These are phyloP conservation scores for Spilosoma lubricipeda DNA, from an alignment of 2,888 invertebrate genomes.

Conservation along the genomic window DNA sequence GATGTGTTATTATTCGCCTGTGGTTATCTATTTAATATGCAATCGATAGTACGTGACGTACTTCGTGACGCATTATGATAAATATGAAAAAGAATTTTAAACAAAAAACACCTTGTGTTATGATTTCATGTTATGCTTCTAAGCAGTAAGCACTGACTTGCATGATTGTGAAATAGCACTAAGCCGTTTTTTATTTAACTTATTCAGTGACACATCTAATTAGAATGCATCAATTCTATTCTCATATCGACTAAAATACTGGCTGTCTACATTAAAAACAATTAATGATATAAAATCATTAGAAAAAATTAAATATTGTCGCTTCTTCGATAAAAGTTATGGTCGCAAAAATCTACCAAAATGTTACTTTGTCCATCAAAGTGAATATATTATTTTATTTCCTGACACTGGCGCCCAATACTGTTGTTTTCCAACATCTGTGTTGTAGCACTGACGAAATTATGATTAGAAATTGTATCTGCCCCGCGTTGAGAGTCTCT, in stretches of 20 bases:
- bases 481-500: constrained; percentile 47
- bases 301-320: not conserved
- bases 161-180: too few species aligned
- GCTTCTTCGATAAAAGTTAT: not conserved
- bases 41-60: not conserved
- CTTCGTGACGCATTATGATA: not conserved
- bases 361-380: constrained; percentile 17
- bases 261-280: not conserved
- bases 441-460: constrained; percentile 45
- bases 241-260: not conserved
- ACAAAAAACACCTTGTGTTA: not conserved
- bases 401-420: constrained; percentile 39
- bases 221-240: not conserved
- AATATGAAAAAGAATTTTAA: not conserved
- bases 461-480: constrained; percentile 41
- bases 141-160: too few species aligned
- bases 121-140: too few species aligned
- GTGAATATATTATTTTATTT: constrained; percentile 32
- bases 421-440: constrained; percentile 31
- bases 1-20: not conserved
- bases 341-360: not conserved
- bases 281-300: not conserved
- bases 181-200: not conserved
- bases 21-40: not conserved
- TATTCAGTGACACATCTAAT: not conserved